Evolutionary conservation across 2,797 vertebrate species (phyloP).

Genomic region (Artibeus lituratus): DNA sequence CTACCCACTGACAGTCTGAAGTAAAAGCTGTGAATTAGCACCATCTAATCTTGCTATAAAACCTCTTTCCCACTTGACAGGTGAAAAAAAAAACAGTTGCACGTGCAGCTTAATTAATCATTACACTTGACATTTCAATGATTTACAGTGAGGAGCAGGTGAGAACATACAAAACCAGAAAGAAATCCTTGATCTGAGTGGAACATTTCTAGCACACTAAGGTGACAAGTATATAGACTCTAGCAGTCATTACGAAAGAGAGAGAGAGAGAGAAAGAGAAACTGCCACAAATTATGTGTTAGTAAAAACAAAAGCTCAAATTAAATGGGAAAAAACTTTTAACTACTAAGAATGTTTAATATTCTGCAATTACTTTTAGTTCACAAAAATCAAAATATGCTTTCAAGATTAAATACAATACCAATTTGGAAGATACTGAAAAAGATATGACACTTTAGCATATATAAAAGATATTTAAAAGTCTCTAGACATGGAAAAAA

Average conservation of each 20-base stretch:
- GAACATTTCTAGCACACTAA: conserved; percentile 82
- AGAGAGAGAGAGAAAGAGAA: conserved; percentile 20
- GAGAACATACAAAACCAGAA: conserved; percentile 90
- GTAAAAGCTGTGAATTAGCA: conserved; percentile 77
- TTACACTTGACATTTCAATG: conserved; percentile 90
- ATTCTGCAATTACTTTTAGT: conserved; percentile 71
- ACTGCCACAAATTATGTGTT: conserved; percentile 82
- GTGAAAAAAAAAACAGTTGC: conserved; percentile 87
- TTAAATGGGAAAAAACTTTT: conserved; percentile 74
- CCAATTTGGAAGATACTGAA: conserved; percentile 57
- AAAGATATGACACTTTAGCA: conserved; percentile 45
- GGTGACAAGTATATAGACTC: conserved; percentile 91
- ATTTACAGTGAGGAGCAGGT: conserved; percentile 97
- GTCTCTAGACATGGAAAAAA: conserved; percentile 50
- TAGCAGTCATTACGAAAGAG: conserved; percentile 76
- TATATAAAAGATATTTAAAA: conserved; percentile 59
- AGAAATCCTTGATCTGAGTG: conserved; percentile 82
- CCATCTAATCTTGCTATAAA: conserved; percentile 78
- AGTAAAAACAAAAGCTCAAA: conserved; percentile 82
- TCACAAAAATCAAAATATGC: conserved; percentile 75
- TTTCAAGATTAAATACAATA: conserved; percentile 63
- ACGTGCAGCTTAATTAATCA: conserved; percentile 94
- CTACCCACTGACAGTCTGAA: conserved; percentile 60
- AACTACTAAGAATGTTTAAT: conserved; percentile 80
- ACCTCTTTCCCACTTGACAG: conserved; percentile 87